Evolutionary conservation across 2,113 vertebrate species (phyloP), one percentile per base, ranked within the genome.

Genomic region (Capra hircus): DNA sequence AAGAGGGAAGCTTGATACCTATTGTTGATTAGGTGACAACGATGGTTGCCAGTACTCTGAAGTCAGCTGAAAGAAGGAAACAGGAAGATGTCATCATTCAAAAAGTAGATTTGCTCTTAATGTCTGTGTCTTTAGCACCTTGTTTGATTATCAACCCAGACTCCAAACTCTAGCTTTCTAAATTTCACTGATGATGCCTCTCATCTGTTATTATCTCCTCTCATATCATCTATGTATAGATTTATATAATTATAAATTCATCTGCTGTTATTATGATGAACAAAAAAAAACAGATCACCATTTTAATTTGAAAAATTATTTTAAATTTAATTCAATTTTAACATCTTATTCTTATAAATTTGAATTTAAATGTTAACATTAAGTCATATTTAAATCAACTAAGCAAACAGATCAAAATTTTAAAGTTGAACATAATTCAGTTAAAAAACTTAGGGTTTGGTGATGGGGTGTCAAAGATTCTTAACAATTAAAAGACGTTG

Each of bases 361-460:
- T 88, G 28, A 92, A 84, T 82, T 95, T 93, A 48, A 95, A 92
- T 83, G 21, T 91, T 97, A 94, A 94, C 40, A 86, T 91, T 89
- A 94, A 94, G 62, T 95, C 71, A 82, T 57, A 94, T 97, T 91
- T 91, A 71, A 53, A 78, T 15, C 30, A 93, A 96, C 82, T 96
- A 89, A 90, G 33, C 91, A 50, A 83, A 83, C 27, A 77, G 67
- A 95, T 96, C 9, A 91, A 97, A 84, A 96, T 36, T 87, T 45
- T 85, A 23, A 91, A 83, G 36, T 33, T 25, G 21, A 91, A 50
- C 36, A 45, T 83, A 27, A 93, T 50, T 86, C 19, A 94, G n/a
- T 62, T 81, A 43, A 88, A 94, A 86, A 43, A 83, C 87, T 85
- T 50, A 84, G 87, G 43, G 14, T 50, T 77, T 88, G 36, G 21